Conservation (phyloP, 2,797 vertebrate species). For the Falco rusticolus region DNA sequence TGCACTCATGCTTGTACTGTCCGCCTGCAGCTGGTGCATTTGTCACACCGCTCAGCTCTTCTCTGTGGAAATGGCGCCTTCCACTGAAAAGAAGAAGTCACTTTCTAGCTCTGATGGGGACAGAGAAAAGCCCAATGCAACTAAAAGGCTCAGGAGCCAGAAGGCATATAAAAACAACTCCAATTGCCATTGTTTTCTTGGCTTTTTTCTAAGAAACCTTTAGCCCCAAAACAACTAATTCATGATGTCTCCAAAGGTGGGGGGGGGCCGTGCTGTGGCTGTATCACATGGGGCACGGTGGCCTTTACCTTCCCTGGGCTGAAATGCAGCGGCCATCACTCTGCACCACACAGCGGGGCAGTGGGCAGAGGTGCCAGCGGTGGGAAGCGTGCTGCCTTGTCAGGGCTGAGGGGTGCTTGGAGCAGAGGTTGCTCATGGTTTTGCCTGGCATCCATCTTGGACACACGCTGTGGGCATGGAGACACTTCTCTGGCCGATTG, state of each 20-base stretch:
- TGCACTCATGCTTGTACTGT: rapidly evolving
- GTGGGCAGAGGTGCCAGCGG: too few species aligned
- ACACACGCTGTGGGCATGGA: background rate
- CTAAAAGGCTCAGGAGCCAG: background rate
- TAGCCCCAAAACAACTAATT: background rate
- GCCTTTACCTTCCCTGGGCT: background rate
- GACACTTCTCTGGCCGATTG: background rate
- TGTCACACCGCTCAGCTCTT: background rate
- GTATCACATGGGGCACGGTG: background rate
- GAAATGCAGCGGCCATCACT: background rate
- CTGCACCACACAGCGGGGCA: too few species aligned
- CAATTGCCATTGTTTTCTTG: background rate
- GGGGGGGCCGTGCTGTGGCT: background rate
- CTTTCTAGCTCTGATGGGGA: background rate
- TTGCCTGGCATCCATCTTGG: background rate
- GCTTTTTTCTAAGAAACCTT: background rate
- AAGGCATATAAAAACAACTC: background rate
- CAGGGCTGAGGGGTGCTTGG: rapidly evolving
- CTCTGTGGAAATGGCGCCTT: background rate
- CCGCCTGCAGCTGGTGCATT: background rate
- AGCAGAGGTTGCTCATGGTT: background rate
- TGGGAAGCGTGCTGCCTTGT: background rate
- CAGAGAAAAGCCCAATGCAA: background rate
- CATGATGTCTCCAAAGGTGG: background rate
- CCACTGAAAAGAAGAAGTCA: background rate